Percentiles rank a stretch among this genome's conserved stretches.
Evolutionary conservation across 2,888 invertebrate genomes (phyloP).

Genomic region (Blera fallax): DNA sequence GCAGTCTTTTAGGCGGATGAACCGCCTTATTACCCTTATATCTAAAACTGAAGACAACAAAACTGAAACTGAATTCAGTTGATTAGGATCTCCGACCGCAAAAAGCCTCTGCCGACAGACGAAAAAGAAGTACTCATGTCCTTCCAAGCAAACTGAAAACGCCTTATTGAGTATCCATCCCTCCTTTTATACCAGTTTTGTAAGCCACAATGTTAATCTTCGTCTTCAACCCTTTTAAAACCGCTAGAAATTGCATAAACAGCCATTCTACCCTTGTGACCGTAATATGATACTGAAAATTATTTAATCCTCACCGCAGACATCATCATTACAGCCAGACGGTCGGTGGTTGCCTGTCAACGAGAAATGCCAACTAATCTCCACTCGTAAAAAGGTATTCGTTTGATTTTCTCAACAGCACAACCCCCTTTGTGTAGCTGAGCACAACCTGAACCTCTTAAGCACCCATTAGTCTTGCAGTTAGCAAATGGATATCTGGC

Average conservation of each 20-base stretch:
- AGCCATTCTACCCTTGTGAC: neutral
- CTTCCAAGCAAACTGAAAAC: neutral
- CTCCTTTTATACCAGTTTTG: neutral
- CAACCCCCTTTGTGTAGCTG: too few species aligned
- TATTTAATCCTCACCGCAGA: constrained; percentile 34
- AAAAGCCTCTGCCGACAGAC: neutral
- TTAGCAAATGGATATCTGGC: neutral
- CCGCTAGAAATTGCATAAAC: neutral
- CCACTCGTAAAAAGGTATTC: constrained; percentile 20
- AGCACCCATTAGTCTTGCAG: constrained; percentile 55
- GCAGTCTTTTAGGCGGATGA: too few species aligned
- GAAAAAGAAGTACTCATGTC: too few species aligned
- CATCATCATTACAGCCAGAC: neutral
- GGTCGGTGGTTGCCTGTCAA: constrained; percentile 44
- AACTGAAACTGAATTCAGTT: neutral
- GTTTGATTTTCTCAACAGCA: constrained; percentile 25
- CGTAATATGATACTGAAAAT: constrained; percentile 39
- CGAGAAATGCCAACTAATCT: constrained; percentile 53
- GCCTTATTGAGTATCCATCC: neutral
- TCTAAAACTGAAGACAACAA: too few species aligned
- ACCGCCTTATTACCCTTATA: too few species aligned
- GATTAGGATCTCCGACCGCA: neutral
- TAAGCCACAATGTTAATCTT: neutral
- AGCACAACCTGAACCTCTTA: constrained; percentile 37
- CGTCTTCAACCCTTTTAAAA: neutral